phyloP scores from a whole-genome alignment of 2,113 vertebrate genomes.

The Delphinus delphis region DNA sequence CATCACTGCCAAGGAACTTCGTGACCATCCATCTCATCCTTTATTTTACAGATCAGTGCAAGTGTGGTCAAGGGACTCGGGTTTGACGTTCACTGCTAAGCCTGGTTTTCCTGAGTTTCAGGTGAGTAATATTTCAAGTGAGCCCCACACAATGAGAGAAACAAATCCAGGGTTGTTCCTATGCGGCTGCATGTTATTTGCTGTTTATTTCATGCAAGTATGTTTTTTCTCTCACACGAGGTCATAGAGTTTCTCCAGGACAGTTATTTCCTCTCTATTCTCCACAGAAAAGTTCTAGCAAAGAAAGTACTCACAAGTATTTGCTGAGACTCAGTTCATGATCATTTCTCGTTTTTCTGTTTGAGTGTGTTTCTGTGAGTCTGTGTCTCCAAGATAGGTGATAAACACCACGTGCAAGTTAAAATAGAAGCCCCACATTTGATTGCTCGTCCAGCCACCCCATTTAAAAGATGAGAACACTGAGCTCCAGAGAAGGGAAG shows the following conservation, averaged over 20 bases:
- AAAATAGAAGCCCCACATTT: not conserved
- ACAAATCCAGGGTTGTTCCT: not conserved
- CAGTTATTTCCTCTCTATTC: not conserved
- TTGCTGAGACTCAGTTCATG: not conserved
- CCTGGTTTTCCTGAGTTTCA: conserved; percentile 45
- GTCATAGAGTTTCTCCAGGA: not conserved
- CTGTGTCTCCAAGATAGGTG: not conserved
- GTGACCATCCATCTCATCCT: not conserved
- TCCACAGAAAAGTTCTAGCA: not conserved
- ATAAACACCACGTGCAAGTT: not conserved
- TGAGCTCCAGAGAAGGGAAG: not conserved
- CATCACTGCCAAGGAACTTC: not conserved
- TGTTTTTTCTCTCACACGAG: not conserved
- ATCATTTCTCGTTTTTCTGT: not conserved
- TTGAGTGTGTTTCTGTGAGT: not conserved
- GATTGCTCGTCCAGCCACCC: not conserved
- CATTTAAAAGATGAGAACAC: not conserved
- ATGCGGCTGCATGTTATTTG: not conserved
- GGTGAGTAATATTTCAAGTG: not conserved
- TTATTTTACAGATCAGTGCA: not conserved
- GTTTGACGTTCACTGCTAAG: not conserved
- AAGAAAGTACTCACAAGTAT: conserved; percentile 7
- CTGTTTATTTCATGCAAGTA: not conserved
- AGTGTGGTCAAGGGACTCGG: not conserved
- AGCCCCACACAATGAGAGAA: not conserved